Percentiles rank a stretch among this genome's conserved stretches.
Evolutionary conservation across 2,113 vertebrate species (phyloP).

Genomic region (Loxodonta africana): DNA sequence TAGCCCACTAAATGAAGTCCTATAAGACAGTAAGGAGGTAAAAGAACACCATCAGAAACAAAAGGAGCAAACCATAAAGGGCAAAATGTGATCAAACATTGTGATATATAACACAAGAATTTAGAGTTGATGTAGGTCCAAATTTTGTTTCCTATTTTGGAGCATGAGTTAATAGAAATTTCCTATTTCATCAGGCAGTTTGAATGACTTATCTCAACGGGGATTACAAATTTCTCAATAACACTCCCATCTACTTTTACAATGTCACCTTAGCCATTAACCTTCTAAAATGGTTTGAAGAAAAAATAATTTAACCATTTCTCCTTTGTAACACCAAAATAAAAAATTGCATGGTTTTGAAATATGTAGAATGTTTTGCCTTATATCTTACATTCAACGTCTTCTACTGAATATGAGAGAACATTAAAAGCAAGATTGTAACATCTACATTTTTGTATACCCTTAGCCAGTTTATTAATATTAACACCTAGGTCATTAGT

Average conservation of each 20-base stretch:
- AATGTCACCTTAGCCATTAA: neutral
- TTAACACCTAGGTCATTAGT: neutral
- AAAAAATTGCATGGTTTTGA: neutral
- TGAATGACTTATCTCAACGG: neutral
- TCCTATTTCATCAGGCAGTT: neutral
- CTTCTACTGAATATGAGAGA: neutral
- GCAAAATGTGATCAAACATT: neutral
- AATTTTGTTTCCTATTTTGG: neutral
- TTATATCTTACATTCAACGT: neutral
- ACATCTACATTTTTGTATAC: neutral
- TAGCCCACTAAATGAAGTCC: neutral
- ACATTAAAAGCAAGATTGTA: neutral
- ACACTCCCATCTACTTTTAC: neutral
- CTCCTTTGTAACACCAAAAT: neutral
- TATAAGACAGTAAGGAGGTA: neutral
- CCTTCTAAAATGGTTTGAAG: conserved; percentile 22
- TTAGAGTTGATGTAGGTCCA: neutral
- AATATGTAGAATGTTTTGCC: neutral
- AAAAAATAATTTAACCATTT: neutral
- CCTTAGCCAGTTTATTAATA: neutral
- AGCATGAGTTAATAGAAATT: neutral
- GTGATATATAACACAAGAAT: neutral
- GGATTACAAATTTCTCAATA: conserved; percentile 18
- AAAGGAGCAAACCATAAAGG: neutral
- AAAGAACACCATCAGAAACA: neutral